Conservation (phyloP, 2,797 vertebrate species). For the Coccyzus lansbergi region DNA sequence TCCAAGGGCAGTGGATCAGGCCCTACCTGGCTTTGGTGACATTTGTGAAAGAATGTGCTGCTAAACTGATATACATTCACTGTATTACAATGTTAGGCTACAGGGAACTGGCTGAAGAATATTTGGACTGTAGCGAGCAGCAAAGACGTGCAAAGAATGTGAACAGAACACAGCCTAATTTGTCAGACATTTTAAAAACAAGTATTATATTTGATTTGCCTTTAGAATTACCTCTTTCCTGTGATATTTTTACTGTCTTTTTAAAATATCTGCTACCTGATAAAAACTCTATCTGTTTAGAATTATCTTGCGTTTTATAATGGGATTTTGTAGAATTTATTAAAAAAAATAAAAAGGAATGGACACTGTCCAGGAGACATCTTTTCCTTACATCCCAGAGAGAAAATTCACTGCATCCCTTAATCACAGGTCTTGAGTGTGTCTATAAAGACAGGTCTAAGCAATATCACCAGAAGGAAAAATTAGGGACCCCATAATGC, state of each 20-base stretch:
- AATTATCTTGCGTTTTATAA: background rate
- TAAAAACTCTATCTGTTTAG: background rate
- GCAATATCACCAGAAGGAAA: constrained; percentile 53
- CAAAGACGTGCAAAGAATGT: background rate
- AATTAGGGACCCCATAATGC: constrained; percentile 52
- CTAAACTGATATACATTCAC: background rate
- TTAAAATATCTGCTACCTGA: constrained; percentile 9
- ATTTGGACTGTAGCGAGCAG: background rate
- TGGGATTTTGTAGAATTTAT: background rate
- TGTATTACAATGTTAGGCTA: background rate
- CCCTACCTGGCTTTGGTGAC: background rate
- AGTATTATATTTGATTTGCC: background rate
- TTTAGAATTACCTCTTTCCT: background rate
- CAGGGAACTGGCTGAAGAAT: background rate
- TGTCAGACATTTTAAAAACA: background rate
- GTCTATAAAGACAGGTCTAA: constrained; percentile 36
- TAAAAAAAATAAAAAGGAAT: background rate
- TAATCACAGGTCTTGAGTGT: constrained; percentile 46
- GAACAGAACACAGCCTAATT: background rate
- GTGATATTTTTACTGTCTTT: constrained; percentile 1
- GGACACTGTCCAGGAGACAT: background rate
- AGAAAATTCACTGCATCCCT: constrained; percentile 55
- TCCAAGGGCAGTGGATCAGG: background rate
- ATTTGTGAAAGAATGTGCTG: background rate
- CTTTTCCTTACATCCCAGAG: background rate